Percentiles rank a stretch among this genome's conserved stretches.
phyloP scores from a whole-genome alignment of 2,797 vertebrate genomes.

The Babyrousa celebensis region DNA sequence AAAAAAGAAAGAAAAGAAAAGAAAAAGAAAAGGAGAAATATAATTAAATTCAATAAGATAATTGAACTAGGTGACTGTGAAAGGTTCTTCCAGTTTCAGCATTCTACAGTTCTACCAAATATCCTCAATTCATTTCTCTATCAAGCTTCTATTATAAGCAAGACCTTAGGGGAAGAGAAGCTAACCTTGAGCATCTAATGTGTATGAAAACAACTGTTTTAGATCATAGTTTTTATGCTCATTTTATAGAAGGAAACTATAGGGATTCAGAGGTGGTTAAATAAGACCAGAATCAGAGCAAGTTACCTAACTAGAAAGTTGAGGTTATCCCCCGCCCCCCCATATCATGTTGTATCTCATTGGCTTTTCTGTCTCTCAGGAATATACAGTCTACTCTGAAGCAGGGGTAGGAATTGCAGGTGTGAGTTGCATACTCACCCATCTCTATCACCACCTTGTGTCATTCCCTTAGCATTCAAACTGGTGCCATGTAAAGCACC shows the following conservation, averaged over 20 bases:
- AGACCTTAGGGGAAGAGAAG: background rate
- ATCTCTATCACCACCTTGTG: background rate
- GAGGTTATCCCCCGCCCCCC: too few relatives aligned
- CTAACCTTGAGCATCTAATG: background rate
- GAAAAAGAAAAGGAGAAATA: slow-evolving; percentile 57
- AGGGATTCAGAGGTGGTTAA: background rate
- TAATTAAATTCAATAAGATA: slow-evolving; percentile 39
- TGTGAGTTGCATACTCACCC: background rate
- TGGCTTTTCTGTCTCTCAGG: background rate
- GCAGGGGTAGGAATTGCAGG: background rate
- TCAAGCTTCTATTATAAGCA: background rate
- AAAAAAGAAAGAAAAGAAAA: background rate
- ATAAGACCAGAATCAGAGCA: background rate
- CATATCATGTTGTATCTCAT: background rate
- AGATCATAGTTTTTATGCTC: background rate
- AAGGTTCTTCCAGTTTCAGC: slow-evolving; percentile 9
- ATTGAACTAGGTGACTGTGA: slow-evolving; percentile 52
- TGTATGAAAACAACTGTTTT: background rate
- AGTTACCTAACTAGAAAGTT: background rate
- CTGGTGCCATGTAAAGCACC: background rate
- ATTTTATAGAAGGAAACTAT: background rate
- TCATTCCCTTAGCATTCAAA: background rate
- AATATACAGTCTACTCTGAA: background rate
- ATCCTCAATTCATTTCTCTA: background rate
- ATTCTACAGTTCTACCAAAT: slow-evolving; percentile 42